phyloP scores from a whole-genome alignment of 2,113 vertebrate genomes.

The Hydrolagus affinis region DNA sequence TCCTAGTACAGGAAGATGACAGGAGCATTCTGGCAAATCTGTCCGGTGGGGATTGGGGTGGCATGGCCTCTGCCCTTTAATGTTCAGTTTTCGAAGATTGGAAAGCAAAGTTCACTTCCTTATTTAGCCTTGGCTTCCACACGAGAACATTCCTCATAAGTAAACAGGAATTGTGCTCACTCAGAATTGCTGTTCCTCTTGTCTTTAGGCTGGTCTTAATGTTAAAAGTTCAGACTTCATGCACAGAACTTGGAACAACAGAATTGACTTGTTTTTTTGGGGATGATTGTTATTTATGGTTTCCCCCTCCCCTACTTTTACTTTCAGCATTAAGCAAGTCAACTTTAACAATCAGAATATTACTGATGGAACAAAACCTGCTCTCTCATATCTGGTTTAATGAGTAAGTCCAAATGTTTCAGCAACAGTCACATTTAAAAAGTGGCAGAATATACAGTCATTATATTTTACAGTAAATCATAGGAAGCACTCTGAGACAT shows the following conservation, averaged over 20 bases:
- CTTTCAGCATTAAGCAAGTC: too few relatives aligned
- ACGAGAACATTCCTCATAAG: background rate
- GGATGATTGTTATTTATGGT: background rate
- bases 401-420: too few relatives aligned
- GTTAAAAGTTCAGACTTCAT: background rate
- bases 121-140: slow-evolving; percentile 12
- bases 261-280: background rate
- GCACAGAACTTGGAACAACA: background rate
- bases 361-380: background rate
- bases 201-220: background rate
- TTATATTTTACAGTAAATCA: too few relatives aligned
- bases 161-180: slow-evolving; percentile 19
- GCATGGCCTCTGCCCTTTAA: background rate
- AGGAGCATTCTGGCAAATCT: background rate
- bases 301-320: background rate
- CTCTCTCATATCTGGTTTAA: too few relatives aligned
- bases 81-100: background rate
- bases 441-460: too few relatives aligned
- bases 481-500: too few relatives aligned
- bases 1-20: too few relatives aligned
- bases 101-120: slow-evolving; percentile 13
- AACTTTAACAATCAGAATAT: background rate
- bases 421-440: too few relatives aligned
- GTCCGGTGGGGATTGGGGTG: too few relatives aligned
- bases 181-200: background rate